A percentile compares a stretch with the other conserved stretches of the same genome.
Evolutionary conservation across 30 jellyfish, hydroid and myxozoan species (phyloP).

Genomic region (Aurelia sp.): DNA sequence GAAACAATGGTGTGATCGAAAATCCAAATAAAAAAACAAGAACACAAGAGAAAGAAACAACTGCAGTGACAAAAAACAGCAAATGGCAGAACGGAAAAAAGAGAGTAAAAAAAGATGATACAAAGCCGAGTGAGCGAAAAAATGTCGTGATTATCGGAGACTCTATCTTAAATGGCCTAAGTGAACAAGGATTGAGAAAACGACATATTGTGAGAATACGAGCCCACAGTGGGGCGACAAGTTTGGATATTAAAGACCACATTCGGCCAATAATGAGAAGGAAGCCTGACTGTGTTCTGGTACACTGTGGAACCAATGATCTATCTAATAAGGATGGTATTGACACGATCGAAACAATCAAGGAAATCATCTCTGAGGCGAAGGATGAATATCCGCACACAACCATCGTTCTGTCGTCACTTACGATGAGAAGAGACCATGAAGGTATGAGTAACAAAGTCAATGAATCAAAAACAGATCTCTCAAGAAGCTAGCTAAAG

Average conservation of each 20-base stretch:
- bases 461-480: too few species aligned
- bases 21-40: neutral
- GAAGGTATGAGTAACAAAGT: too few species aligned
- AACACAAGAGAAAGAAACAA: neutral
- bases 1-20: constrained; percentile 3
- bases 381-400: constrained; percentile 28
- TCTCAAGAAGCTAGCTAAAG: too few species aligned
- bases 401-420: constrained; percentile 25
- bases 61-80: neutral
- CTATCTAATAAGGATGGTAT: constrained; percentile 4
- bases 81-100: neutral
- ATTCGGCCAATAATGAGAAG: too few species aligned
- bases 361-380: constrained; percentile 5
- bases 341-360: too few species aligned
- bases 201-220: constrained; percentile 5
- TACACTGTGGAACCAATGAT: too few species aligned
- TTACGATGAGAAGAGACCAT: constrained; percentile 27
- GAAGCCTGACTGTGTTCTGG: too few species aligned
- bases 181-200: too few species aligned
- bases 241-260: too few species aligned
- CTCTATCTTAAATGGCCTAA: constrained; percentile 15
- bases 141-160: constrained; percentile 14
- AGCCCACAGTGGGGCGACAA: constrained; percentile 25
- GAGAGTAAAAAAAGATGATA: too few species aligned
- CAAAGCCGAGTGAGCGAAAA: neutral